Evolutionary conservation across 1,140 invertebrate genomes (phyloP), one percentile per base, ranked within the genome.

Genomic region (Procambarus virginalis): DNA sequence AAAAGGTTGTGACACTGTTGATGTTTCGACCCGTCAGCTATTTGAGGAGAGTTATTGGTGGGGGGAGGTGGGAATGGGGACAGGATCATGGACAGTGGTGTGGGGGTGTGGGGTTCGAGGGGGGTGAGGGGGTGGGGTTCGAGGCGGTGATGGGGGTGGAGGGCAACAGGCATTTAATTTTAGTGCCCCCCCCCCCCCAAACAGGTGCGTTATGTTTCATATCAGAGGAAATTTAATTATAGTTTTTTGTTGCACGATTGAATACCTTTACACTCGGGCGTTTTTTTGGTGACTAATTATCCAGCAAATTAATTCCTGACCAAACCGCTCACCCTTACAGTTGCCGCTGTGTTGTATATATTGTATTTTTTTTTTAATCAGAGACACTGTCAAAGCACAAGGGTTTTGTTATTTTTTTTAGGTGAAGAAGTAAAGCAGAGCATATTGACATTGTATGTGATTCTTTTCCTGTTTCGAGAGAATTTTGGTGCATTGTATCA

Each of bases 141-240:
- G 68, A 73, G 34, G n/a, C n/a, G n/a, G n/a, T n/a, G n/a, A n/a
- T n/a, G 55, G 55, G 55, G 55, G 55, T 9, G 55, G 6, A 58
- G 10, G 14, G 14, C 12, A n/a, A 49, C 51, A 60, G n/a, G 22
- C 60, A 68, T 82, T 82, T 82, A 64, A 46, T 68, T n/a, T 64
- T 68, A 68, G 22, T 34, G 17, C 80, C 58, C 34, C 34, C 34
- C 34, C 34, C 34, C 34, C 34, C 34, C 34, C 58, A 68, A 68
- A 82, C 58, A 82, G 6, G 58, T 46, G 58, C 80, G 20, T 68
- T 68, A 82, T 82, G 48, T 82, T 45, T 68, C 58, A 82, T 46
- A 82, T 82, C 80, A 82, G 80, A 34, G 80, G 68, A 82, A 48
- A 68, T 82, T 68, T 46, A 82, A 68, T 82, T 68, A 46, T 68